Conservation (phyloP, 2,113 vertebrate genomes). For the Pomatostomus ruficeps region DNA sequence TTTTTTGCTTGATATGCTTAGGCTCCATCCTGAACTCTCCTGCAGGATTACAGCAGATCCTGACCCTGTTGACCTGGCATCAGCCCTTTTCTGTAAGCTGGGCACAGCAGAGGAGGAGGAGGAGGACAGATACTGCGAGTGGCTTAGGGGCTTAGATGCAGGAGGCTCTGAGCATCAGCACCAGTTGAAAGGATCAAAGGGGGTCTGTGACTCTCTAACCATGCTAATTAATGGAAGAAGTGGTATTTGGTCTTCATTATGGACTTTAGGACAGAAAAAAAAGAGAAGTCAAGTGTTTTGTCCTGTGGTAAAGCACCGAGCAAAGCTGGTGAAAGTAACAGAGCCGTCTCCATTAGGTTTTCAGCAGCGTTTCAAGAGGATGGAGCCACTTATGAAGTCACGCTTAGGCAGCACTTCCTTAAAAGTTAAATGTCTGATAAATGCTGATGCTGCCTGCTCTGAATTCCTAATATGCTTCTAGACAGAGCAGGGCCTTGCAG, state of each 20-base stretch:
- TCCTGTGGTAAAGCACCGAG: not conserved
- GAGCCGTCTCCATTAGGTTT: not conserved
- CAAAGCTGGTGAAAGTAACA: not conserved
- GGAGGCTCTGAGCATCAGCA: constrained; percentile 25
- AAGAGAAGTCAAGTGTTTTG: constrained; percentile 32
- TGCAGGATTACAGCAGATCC: constrained; percentile 43
- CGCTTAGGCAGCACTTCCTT: constrained; percentile 24
- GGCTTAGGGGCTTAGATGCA: constrained; percentile 40
- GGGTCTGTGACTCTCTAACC: constrained; percentile 23
- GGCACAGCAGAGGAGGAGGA: not conserved
- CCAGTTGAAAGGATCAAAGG: constrained; percentile 58
- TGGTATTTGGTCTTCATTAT: constrained; percentile 47
- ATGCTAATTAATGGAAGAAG: constrained; percentile 40
- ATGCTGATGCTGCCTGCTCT: not conserved
- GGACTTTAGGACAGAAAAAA: not conserved
- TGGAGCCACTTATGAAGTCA: constrained; percentile 22
- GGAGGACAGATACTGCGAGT: not conserved
- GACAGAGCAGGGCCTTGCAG: not conserved
- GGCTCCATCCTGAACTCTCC: not conserved
- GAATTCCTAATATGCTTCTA: not conserved
- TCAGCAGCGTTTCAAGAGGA: constrained; percentile 35
- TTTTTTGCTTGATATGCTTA: not conserved
- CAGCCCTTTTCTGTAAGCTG: constrained; percentile 18
- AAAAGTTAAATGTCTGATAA: constrained; percentile 19
- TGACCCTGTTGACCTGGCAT: constrained; percentile 43